Evolutionary conservation across 2,113 vertebrate species (phyloP).

Genomic region (Pungitius pungitius): DNA sequence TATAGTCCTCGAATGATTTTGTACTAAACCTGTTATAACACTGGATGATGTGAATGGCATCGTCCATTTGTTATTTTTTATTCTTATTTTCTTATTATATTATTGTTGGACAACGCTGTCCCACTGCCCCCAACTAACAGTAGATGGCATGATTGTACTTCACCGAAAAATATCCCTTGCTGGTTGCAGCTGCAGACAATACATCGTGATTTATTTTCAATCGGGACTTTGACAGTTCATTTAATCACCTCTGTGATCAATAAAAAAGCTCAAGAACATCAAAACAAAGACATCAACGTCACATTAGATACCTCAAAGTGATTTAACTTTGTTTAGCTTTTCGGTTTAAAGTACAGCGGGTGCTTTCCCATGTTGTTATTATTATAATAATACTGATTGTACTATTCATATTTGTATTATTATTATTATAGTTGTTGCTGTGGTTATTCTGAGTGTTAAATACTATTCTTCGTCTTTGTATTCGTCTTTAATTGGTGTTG

Average conservation of each 20-base stretch:
- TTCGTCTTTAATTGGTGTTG: not conserved
- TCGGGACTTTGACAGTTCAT: too few relatives aligned
- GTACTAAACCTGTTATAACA: not conserved
- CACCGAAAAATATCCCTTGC: not conserved
- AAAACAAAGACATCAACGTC: not conserved
- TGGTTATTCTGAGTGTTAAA: not conserved
- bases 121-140: slow-evolving; percentile 14
- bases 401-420: not conserved
- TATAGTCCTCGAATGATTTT: too few relatives aligned
- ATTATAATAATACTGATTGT: not conserved
- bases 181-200: not conserved
- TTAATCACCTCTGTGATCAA: too few relatives aligned
- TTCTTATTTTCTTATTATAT: not conserved
- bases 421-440: not conserved
- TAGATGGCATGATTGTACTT: slow-evolving; percentile 50
- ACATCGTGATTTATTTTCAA: too few relatives aligned
- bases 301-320: not conserved
- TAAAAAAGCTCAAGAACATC: not conserved
- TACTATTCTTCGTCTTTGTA: too few relatives aligned
- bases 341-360: not conserved
- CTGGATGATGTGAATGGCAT: not conserved
- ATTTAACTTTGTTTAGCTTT: not conserved
- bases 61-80: not conserved
- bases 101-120: not conserved
- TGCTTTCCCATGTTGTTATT: not conserved